Evolutionary conservation across 2,797 vertebrate genomes (phyloP).

Genomic region (Paratrypauchen microcephalus): DNA sequence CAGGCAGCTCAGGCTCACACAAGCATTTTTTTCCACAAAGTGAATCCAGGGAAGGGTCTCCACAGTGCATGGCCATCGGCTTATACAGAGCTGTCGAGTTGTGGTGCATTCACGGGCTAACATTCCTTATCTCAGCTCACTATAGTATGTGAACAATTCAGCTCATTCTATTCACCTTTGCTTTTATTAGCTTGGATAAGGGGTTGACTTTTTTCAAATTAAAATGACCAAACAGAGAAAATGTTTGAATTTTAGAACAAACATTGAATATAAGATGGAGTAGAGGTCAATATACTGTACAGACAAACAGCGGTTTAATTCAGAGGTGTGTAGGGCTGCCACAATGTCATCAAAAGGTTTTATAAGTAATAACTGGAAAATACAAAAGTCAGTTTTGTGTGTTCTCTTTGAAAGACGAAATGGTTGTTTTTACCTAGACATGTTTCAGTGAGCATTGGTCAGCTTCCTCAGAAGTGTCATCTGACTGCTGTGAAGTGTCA

Average conservation of each 20-base stretch:
- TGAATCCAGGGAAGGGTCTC: conserved; percentile 40
- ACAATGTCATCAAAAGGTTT: neutral
- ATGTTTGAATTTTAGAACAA: neutral
- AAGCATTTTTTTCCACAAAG: conserved; percentile 31
- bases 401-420: neutral
- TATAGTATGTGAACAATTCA: neutral
- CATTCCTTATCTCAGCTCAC: conserved; percentile 7
- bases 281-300: neutral
- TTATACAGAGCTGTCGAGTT: conserved; percentile 11
- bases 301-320: neutral
- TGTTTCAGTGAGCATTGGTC: too few species aligned
- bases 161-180: conserved; percentile 1
- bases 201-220: conserved; percentile 8
- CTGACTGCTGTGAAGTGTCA: too few species aligned
- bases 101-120: neutral
- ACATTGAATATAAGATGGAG: neutral
- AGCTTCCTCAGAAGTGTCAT: too few species aligned
- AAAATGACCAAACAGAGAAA: conserved; percentile 5
- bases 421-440: too few species aligned
- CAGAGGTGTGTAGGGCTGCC: neutral
- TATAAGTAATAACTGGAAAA: neutral
- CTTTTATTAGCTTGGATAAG: conserved; percentile 7
- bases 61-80: neutral
- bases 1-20: conserved; percentile 7
- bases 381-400: neutral